Evolutionary conservation across 2,113 vertebrate genomes (phyloP).

Genomic region (Turdus rufiventris): DNA sequence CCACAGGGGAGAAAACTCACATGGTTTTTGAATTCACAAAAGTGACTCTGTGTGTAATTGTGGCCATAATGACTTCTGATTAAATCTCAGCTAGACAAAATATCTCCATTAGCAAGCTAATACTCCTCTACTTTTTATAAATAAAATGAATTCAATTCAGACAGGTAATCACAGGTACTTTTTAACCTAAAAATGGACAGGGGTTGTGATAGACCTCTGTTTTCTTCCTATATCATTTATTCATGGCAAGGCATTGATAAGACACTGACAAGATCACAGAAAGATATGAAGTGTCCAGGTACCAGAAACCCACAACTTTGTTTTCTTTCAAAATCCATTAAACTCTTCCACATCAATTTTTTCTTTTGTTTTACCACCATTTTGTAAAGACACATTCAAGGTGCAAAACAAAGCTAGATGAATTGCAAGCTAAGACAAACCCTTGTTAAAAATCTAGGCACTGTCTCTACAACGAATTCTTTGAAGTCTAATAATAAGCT

Average conservation of each 20-base stretch:
- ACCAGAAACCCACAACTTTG: neutral
- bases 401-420: neutral
- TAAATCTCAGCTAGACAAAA: neutral
- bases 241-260: neutral
- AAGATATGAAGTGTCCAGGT: neutral
- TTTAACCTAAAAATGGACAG: neutral
- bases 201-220: neutral
- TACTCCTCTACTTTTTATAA: neutral
- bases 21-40: neutral
- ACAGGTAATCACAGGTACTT: neutral
- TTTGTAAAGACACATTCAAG: neutral
- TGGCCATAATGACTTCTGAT: neutral
- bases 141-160: neutral
- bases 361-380: neutral
- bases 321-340: neutral
- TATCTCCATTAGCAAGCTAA: neutral
- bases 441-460: neutral
- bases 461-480: accelerated
- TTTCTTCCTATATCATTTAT: neutral
- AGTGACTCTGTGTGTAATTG: neutral
- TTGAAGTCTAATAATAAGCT: neutral
- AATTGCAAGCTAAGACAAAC: neutral
- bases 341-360: neutral
- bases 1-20: neutral
- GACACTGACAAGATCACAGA: neutral